Base-by-base conservation (phyloP, 2,113 vertebrate species). In the Poicephalus gulielmi region DNA sequence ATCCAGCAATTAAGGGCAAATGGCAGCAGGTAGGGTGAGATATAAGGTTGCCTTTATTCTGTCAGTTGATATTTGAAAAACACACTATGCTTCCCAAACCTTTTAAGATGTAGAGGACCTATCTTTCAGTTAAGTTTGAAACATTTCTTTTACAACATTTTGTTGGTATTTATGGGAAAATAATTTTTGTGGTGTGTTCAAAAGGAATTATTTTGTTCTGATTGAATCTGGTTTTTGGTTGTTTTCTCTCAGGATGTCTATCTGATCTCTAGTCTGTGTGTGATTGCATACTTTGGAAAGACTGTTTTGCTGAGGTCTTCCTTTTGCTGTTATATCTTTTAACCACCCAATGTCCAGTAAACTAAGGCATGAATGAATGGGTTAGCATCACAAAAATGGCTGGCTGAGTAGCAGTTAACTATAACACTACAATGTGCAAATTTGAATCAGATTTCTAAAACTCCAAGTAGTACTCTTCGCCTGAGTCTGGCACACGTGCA, bases 11-110 rank as follows among this genome's bases (percentile, higher is more conserved):
- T 59, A 99, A 99, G 96, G 97, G 98, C 90, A 99, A 98, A 96
- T 99, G 99, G 99, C 99, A 99, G 55, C 99, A 99, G 98, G 99
- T 99, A 95, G 94, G 97, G 31, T 49, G 46, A 85, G 75, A 49
- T 75, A 49, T 75, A 66, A 47, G 9, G 2, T 53, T 78, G 7
- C 14, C 37, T n/a, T 28, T 85, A n/a, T 69, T 88, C 10, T 81
- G 5, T 77, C 79, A 76, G 10, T 60, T 89, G 47, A 18, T 74
- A 37, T 67, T 95, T 92, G 64, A 77, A 91, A 81, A 89, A 23
- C n/a, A 52, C 2, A 3, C 7, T 53, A 1, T 41, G 20, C 22
- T 77, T 78, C 35, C 16, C 52, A 86, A 33, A 53, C 17, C 30
- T 74, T 79, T 55, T 79, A 64, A 93, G 49, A 69, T 84, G 2